Percentiles rank a stretch among this genome's conserved stretches.
Conservation (phyloP, 2,888 invertebrate genomes). For the Thalpophila matura region DNA sequence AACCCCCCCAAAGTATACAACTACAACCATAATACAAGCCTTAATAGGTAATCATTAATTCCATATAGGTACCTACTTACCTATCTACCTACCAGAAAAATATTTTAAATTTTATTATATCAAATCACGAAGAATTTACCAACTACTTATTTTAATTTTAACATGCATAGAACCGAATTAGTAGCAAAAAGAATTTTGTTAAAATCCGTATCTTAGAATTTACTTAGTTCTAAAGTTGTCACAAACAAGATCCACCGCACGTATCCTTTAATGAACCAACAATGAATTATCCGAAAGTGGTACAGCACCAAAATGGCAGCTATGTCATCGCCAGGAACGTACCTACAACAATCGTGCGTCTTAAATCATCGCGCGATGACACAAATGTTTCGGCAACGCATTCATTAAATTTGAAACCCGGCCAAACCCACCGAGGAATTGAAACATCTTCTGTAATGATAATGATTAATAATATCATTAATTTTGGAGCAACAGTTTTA, state of each 20-base stretch:
- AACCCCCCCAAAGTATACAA: no score
- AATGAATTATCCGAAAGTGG: slow-evolving; percentile 43
- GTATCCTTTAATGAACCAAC: slow-evolving; percentile 30
- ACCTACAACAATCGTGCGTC: slow-evolving; percentile 36
- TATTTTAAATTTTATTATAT: no score
- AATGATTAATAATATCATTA: slow-evolving; percentile 64
- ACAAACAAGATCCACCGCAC: slow-evolving; percentile 13
- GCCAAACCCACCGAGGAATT: slow-evolving; percentile 61
- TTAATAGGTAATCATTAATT: no score
- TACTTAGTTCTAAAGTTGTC: neutral
- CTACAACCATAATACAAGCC: no score
- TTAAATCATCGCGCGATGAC: slow-evolving; percentile 51
- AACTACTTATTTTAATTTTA: no score
- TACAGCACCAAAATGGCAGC: slow-evolving; percentile 34
- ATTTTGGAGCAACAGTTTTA: slow-evolving; percentile 54
- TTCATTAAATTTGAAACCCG: slow-evolving; percentile 60
- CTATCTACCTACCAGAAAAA: no score
- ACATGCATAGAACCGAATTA: no score
- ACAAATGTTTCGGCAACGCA: slow-evolving; percentile 39
- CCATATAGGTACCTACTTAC: no score
- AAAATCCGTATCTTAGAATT: no score
- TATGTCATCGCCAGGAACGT: slow-evolving; percentile 45
- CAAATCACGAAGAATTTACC: no score
- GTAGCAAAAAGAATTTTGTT: no score
- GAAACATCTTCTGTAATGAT: slow-evolving; percentile 62